phyloP scores from a whole-genome alignment of 2,113 vertebrate genomes.

The Cercocebus atys region DNA sequence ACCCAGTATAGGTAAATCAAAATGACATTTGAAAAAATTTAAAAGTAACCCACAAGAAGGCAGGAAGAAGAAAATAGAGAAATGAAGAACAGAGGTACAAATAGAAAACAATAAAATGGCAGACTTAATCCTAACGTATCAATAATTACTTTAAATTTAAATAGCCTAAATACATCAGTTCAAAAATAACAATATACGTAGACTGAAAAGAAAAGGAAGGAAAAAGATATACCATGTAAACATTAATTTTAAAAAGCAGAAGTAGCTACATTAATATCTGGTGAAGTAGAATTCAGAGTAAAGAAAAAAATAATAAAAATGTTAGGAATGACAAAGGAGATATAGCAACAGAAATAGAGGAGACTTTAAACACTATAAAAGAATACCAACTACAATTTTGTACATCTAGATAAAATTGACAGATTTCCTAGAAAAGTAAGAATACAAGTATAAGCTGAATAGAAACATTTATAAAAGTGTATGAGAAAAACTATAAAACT shows the following conservation, averaged over 20 bases:
- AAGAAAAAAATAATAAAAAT: neutral
- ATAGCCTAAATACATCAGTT: neutral
- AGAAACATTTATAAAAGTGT: neutral
- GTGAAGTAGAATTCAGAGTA: neutral
- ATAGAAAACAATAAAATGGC: neutral
- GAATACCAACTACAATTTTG: slow-evolving; percentile 7
- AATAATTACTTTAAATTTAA: neutral
- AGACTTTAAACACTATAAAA: neutral
- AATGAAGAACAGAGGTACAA: neutral
- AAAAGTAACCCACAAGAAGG: neutral
- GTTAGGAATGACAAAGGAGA: neutral
- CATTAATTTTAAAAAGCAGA: slow-evolving; percentile 13
- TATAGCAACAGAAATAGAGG: neutral
- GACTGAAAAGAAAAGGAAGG: neutral
- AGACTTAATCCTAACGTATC: neutral
- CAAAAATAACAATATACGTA: neutral
- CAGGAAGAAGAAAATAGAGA: neutral
- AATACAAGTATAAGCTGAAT: slow-evolving; percentile 1
- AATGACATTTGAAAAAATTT: neutral
- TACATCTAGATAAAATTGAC: slow-evolving; percentile 38
- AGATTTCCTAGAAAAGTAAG: slow-evolving; percentile 29
- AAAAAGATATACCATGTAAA: neutral
- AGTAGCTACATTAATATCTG: neutral
- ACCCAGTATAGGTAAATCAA: neutral
- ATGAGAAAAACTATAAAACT: neutral